phyloP scores from a whole-genome alignment of 2,113 vertebrate species.

The Aspiorhynchus laticeps region DNA sequence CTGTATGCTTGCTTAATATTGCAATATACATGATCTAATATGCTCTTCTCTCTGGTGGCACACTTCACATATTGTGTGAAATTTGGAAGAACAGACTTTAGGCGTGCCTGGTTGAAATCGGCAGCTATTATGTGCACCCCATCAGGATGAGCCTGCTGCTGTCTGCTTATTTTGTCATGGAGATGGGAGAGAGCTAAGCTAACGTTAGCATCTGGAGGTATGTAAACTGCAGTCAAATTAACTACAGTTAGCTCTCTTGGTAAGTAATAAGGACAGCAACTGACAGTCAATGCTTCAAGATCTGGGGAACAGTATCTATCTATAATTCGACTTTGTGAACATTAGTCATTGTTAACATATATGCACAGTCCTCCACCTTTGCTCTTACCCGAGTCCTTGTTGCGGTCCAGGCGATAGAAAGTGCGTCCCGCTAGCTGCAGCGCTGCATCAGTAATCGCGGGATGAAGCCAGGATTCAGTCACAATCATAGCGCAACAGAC shows the following conservation, averaged over 20 bases:
- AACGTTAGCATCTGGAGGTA: not conserved
- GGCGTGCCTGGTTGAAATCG: constrained; percentile 4
- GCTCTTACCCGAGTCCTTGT: constrained; percentile 26
- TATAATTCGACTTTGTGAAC: not conserved
- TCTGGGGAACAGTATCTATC: constrained; percentile 11
- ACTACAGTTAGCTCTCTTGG: not conserved
- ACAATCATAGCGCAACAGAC: too few relatives aligned
- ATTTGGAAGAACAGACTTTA: not conserved
- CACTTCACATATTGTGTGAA: too few relatives aligned
- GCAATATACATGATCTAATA: too few relatives aligned
- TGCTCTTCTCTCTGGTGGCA: too few relatives aligned
- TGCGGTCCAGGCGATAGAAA: not conserved
- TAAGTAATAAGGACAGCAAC: not conserved
- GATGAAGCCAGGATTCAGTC: too few relatives aligned
- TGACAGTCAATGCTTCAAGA: not conserved
- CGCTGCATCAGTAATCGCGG: not conserved
- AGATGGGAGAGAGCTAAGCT: not conserved
- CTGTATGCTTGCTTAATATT: too few relatives aligned
- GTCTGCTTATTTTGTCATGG: not conserved
- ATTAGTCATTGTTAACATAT: not conserved
- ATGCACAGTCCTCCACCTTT: constrained; percentile 24
- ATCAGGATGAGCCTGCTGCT: too few relatives aligned
- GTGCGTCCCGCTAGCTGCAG: not conserved
- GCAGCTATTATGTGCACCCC: constrained; percentile 2
- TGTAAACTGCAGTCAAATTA: too few relatives aligned